These are phyloP conservation scores for Ctenicera cuprea DNA, from an alignment of 2,888 invertebrate genomes.

Conservation along the genomic window DNA sequence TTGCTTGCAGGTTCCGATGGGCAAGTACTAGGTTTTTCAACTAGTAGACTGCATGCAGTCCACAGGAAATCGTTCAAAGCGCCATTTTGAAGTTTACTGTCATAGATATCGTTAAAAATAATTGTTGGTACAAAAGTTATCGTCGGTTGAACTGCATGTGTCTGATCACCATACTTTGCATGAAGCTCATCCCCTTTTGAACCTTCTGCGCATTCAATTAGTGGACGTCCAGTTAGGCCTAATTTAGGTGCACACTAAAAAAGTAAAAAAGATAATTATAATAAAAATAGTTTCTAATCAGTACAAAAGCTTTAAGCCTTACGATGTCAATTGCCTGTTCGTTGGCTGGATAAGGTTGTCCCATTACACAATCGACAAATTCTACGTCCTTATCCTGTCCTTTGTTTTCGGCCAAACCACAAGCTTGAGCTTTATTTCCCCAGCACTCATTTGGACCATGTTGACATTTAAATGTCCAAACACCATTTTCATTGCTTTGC, in stretches of 20 bases:
- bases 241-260: constrained; percentile 69
- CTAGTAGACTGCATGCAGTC: constrained; percentile 55
- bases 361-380: constrained; percentile 72
- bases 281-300: background rate
- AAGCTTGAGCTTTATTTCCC: constrained; percentile 73
- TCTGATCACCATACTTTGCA: constrained; percentile 68
- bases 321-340: constrained; percentile 56
- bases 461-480: constrained; percentile 71
- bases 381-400: constrained; percentile 56
- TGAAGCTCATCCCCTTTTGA: constrained; percentile 67
- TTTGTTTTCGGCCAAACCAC: constrained; percentile 69
- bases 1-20: background rate
- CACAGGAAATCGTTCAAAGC: constrained; percentile 58
- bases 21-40: constrained; percentile 18
- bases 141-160: constrained; percentile 63
- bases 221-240: constrained; percentile 59
- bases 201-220: constrained; percentile 64
- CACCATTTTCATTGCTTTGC: constrained; percentile 50
- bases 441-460: constrained; percentile 73
- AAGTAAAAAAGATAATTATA: too few relatives aligned
- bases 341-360: constrained; percentile 56
- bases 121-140: constrained; percentile 71
- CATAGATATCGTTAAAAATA: constrained; percentile 68
- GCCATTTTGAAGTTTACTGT: constrained; percentile 49
- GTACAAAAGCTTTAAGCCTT: constrained; percentile 19